Percentiles rank a stretch among this genome's conserved stretches.
Conservation (phyloP, 2,797 vertebrate species). For the Lophotriccus pileatus region DNA sequence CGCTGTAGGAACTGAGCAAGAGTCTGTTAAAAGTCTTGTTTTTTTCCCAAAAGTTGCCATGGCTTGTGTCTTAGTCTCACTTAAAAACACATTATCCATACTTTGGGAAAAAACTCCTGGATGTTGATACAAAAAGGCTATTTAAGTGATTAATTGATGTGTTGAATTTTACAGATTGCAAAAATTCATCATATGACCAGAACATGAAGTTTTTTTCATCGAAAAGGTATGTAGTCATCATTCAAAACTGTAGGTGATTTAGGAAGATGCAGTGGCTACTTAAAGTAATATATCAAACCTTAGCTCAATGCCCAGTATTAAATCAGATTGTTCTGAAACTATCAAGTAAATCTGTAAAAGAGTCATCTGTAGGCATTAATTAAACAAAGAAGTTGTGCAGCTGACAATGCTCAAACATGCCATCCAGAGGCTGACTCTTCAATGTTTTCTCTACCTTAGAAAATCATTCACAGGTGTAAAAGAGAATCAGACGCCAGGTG, state of each 20-base stretch:
- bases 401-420: not conserved
- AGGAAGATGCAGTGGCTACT: constrained; percentile 18
- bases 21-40: not conserved
- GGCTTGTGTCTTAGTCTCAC: not conserved
- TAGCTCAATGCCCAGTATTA: not conserved
- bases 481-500: not conserved
- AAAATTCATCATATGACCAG: constrained; percentile 37
- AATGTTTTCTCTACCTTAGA: not conserved
- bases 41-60: accelerated
- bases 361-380: not conserved
- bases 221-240: not conserved
- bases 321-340: constrained; percentile 18
- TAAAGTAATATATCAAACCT: not conserved
- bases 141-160: constrained; percentile 39
- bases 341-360: not conserved
- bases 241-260: constrained; percentile 16
- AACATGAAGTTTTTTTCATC: not conserved
- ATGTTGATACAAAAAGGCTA: not conserved
- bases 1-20: not conserved
- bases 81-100: not conserved
- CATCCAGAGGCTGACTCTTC: not conserved
- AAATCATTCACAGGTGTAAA: not conserved
- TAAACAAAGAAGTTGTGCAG: not conserved
- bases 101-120: not conserved
- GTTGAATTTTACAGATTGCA: constrained; percentile 6